phyloP scores from a whole-genome alignment of 2,888 invertebrate species.

The Deroplatys truncata region DNA sequence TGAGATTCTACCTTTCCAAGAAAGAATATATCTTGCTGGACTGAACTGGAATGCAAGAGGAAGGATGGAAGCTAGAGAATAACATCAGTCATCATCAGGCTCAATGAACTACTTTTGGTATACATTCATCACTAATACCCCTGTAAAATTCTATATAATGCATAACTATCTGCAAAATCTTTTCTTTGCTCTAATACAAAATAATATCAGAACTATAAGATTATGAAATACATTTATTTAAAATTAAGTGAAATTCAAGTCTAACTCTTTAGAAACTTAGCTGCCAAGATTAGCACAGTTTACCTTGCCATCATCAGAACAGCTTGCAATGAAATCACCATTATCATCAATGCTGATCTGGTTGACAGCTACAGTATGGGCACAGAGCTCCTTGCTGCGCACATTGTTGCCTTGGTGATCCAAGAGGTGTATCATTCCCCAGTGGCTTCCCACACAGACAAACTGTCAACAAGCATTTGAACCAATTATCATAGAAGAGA shows the following conservation, averaged over 20 bases:
- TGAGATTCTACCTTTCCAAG: no score
- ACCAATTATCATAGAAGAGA: neutral
- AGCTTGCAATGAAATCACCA: slow-evolving; percentile 92
- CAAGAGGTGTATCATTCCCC: slow-evolving; percentile 83
- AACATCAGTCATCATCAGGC: no score
- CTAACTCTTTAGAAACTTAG: neutral
- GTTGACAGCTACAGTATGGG: slow-evolving; percentile 88
- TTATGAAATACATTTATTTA: no score
- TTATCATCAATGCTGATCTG: slow-evolving; percentile 89
- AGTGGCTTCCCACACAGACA: slow-evolving; percentile 87
- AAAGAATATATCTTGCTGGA: no score
- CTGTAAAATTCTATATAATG: no score
- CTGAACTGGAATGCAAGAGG: no score
- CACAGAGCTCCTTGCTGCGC: slow-evolving; percentile 64
- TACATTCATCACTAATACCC: no score
- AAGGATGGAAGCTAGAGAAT: no score
- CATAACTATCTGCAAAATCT: no score
- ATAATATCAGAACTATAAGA: no score
- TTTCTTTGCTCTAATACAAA: no score
- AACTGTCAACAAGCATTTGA: slow-evolving; percentile 55
- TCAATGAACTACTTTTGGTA: no score
- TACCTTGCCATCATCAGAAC: slow-evolving; percentile 83
- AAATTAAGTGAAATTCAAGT: neutral
- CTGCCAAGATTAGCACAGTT: neutral
- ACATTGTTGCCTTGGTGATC: slow-evolving; percentile 87